Percentiles rank a stretch among this genome's conserved stretches.
These are phyloP conservation scores for Scrobipalpa atriplicella DNA, from an alignment of 2,888 invertebrate species.

Conservation along the genomic window DNA sequence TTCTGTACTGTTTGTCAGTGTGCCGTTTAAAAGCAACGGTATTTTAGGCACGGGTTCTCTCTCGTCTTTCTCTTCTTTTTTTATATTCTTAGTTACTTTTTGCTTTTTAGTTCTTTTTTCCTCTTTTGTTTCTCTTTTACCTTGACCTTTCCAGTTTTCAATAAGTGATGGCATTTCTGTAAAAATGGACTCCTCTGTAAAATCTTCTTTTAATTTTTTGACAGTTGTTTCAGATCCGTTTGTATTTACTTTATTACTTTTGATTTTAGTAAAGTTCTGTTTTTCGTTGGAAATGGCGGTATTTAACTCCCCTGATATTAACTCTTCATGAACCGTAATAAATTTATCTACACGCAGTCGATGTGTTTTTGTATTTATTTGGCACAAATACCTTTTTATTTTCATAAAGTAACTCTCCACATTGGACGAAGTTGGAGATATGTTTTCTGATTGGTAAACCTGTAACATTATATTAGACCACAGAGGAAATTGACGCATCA, in stretches of 20 bases:
- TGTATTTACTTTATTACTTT: slow-evolving; percentile 8
- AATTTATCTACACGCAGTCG: slow-evolving; percentile 29
- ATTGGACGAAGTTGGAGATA: slow-evolving; percentile 24
- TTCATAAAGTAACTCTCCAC: slow-evolving; percentile 26
- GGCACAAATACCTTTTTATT: slow-evolving; percentile 22
- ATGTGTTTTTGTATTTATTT: slow-evolving; percentile 14
- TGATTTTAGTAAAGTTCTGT: not conserved
- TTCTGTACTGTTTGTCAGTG: not conserved
- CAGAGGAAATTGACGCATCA: slow-evolving; percentile 26
- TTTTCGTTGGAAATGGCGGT: slow-evolving; percentile 12
- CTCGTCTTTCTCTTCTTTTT: too few species aligned
- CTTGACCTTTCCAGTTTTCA: slow-evolving; percentile 27
- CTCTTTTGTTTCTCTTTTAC: slow-evolving; percentile 17
- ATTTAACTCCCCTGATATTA: slow-evolving; percentile 27
- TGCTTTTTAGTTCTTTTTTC: slow-evolving; percentile 14
- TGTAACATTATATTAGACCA: slow-evolving; percentile 24
- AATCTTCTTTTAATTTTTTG: slow-evolving; percentile 15
- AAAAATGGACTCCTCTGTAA: slow-evolving; percentile 25
- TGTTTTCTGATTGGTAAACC: slow-evolving; percentile 23
- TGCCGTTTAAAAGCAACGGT: not conserved
- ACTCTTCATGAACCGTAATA: slow-evolving; percentile 25
- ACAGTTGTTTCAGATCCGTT: not conserved
- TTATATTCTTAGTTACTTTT: too few species aligned
- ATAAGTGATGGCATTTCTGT: slow-evolving; percentile 14
- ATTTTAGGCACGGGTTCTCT: too few species aligned